Percentiles rank a stretch among this genome's conserved stretches.
Conservation (phyloP, 2,113 vertebrate genomes). For the Tretioscincus oriximinensis region DNA sequence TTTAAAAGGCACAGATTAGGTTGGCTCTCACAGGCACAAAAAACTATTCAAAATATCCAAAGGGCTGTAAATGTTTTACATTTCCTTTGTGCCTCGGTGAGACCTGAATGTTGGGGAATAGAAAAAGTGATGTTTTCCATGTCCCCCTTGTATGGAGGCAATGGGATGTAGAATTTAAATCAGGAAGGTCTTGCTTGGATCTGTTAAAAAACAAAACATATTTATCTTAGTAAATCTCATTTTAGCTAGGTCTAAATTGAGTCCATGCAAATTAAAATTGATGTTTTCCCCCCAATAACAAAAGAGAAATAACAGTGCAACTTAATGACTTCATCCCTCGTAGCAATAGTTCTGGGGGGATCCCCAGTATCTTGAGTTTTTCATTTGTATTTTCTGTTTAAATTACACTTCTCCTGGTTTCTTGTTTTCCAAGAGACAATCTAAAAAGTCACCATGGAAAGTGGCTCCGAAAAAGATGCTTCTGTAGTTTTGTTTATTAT, state of each 20-base stretch:
- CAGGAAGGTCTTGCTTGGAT: background rate
- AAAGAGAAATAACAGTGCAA: background rate
- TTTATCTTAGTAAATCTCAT: background rate
- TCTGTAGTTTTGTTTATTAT: slow-evolving; percentile 19
- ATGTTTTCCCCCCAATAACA: no score
- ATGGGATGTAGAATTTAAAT: background rate
- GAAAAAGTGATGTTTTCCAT: background rate
- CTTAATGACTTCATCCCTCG: slow-evolving; percentile 13
- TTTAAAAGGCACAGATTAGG: background rate
- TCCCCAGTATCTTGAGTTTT: background rate
- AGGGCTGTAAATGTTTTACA: slow-evolving; percentile 1
- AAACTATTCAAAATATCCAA: background rate
- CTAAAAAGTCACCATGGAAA: background rate
- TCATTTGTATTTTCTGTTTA: background rate
- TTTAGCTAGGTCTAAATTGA: background rate
- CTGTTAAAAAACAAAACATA: background rate
- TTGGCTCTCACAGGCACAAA: background rate
- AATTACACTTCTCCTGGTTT: background rate
- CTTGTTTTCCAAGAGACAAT: background rate
- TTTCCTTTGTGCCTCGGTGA: slow-evolving; percentile 3
- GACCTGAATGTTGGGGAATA: background rate
- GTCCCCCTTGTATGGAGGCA: background rate
- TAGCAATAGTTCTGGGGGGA: slow-evolving; percentile 5
- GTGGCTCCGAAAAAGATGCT: slow-evolving; percentile 1
- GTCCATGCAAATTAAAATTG: background rate